Conservation (phyloP, 2,797 vertebrate genomes). For the Xiphorhynchus erythropygius region DNA sequence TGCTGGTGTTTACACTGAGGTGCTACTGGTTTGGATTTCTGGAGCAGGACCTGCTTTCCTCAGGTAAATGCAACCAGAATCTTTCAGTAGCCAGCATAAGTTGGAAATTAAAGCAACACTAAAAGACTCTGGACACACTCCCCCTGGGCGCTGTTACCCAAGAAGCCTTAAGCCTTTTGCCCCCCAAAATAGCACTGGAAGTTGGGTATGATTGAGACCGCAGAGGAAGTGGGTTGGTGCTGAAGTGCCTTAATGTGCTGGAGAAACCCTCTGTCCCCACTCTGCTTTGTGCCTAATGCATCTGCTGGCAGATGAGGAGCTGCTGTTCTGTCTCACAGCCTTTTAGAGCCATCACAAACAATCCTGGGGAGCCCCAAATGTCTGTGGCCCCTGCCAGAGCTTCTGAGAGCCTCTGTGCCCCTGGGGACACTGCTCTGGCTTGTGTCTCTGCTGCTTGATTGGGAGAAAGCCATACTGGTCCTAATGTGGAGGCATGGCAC, state of each 20-base stretch:
- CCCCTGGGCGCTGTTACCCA: neutral
- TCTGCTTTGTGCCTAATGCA: neutral
- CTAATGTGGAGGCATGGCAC: neutral
- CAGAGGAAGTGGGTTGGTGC: neutral
- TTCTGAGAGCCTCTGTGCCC: neutral
- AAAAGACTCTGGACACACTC: neutral
- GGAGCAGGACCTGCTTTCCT: constrained; percentile 12
- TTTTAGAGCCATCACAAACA: neutral
- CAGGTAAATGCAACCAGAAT: neutral
- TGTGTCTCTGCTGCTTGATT: neutral
- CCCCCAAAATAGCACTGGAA: neutral
- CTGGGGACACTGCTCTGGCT: neutral
- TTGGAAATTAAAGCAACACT: neutral
- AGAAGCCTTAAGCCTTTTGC: constrained; percentile 44
- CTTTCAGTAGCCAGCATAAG: neutral
- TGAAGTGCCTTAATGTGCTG: constrained; percentile 57
- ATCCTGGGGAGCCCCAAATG: neutral
- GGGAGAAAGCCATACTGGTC: neutral
- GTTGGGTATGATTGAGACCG: neutral
- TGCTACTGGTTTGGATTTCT: neutral
- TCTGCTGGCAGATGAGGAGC: neutral
- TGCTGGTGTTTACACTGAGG: neutral
- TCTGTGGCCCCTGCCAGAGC: neutral
- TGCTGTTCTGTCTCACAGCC: neutral
- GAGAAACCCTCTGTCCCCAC: neutral